Evolutionary conservation across 92 coral and sea anemone genomes (phyloP), one percentile per base, ranked within the genome.

Genomic region (Siderastrea siderea): DNA sequence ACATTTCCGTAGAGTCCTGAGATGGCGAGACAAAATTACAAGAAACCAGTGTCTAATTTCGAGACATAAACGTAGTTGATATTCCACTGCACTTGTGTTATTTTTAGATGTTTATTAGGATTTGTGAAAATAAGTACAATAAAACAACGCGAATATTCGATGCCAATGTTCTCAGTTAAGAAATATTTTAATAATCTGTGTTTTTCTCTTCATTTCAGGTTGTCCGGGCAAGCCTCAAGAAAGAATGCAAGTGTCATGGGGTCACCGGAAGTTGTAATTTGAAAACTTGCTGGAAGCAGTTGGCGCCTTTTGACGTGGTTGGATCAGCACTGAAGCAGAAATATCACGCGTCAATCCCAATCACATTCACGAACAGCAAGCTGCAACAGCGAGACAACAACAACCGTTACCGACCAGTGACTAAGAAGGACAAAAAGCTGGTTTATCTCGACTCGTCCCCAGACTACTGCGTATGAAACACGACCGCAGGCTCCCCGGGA

Each of bases 201-300:
- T 11, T 6, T 51, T 54, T 8, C 8, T 75, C 7, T 54, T 59
- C 7, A 1, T 45, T 55, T 53, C 77, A 96, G 98, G 94, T 90
- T 44, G 98, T 96, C 43, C 85, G 79, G 55, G 91, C 80, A 60
- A 87, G 83, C 43, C 74, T 94, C 8, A 89, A 78, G 78, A 92
- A 55, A 83, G 90, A 84, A 53, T 93, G 98, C 74, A 91, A 92
- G 74, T 96, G 98, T 50, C 98, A 96, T 68, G 98, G 98, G 47
- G 89, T 89, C 54, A 91, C 94, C 2, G 95, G 95, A 16, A 80
- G 95, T 52, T 96, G 96, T 59, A 81, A 91, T 8, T 80, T 91
- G 61, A 84, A 90, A 70, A 94, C 96, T 7, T 94, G 98, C 80
- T 92, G 93, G 92, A 85, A 92, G 53, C 90, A 92, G 67, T 80